Conservation (phyloP, 2,797 vertebrate genomes). For the Champsocephalus esox region DNA sequence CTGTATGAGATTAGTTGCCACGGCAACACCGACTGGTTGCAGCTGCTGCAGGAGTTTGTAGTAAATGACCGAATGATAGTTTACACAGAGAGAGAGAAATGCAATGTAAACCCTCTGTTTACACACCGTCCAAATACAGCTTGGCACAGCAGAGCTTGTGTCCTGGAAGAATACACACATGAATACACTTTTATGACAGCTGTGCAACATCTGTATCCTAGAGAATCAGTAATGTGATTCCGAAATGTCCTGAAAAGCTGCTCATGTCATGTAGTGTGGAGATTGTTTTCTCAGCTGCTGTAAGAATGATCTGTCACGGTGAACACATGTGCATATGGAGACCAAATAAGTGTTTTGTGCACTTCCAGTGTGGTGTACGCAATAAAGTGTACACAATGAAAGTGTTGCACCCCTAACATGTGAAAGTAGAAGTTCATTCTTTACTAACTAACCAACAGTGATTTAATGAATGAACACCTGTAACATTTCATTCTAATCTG, state of each 20-base stretch:
- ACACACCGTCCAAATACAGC: neutral
- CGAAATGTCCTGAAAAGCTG: neutral
- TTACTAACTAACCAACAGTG: neutral
- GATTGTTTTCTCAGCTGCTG: neutral
- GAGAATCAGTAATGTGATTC: neutral
- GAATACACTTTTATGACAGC: no score
- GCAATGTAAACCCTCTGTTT: slow-evolving; percentile 7
- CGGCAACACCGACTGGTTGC: neutral
- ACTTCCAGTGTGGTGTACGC: no score
- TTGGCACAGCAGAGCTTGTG: neutral
- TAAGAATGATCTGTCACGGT: neutral
- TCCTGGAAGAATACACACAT: neutral
- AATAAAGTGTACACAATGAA: neutral
- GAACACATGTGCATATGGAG: no score
- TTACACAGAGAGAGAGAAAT: neutral
- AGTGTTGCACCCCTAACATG: neutral
- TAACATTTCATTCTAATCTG: neutral
- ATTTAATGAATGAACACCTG: neutral
- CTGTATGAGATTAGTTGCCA: slow-evolving; percentile 45
- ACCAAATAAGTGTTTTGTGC: neutral
- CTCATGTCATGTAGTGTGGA: no score
- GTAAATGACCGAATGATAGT: slow-evolving; percentile 5
- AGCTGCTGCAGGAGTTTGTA: slow-evolving; percentile 5
- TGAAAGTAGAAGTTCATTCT: neutral
- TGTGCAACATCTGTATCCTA: neutral